Evolutionary conservation across 2,888 invertebrate species (phyloP).

Genomic region (Neoitamus cyanurus): DNA sequence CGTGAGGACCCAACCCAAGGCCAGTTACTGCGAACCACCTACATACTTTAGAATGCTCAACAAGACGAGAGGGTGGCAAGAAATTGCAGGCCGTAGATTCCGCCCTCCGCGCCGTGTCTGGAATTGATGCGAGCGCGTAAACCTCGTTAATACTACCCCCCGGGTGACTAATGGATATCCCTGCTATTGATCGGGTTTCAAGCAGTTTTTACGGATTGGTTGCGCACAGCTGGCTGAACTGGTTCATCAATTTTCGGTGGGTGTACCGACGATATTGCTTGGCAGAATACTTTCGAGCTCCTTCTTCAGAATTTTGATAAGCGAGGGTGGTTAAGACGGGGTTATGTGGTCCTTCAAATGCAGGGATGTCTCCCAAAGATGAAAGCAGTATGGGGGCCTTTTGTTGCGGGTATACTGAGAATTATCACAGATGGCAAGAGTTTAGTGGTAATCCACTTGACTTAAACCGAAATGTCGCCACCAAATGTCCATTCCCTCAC

Average conservation of each 20-base stretch:
- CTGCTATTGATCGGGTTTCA: not conserved
- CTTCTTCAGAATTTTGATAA: not conserved
- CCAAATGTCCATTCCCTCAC: not conserved
- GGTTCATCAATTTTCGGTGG: not conserved
- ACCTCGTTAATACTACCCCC: not conserved
- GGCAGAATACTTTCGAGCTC: not conserved
- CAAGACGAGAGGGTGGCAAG: not conserved
- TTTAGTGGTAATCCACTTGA: slow-evolving; percentile 20
- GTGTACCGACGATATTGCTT: too few species aligned
- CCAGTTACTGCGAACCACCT: not conserved
- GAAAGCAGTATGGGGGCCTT: not conserved
- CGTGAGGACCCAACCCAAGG: not conserved
- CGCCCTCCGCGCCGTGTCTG: not conserved
- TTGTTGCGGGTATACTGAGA: not conserved
- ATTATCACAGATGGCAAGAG: not conserved
- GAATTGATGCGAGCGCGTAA: not conserved
- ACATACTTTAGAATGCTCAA: not conserved
- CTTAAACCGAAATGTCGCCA: slow-evolving; percentile 2
- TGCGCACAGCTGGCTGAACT: not conserved
- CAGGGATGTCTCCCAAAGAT: not conserved
- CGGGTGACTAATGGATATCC: not conserved
- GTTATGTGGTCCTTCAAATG: not conserved
- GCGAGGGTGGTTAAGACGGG: not conserved
- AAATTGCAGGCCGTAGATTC: too few species aligned
- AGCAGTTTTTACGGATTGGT: not conserved